Conservation (phyloP, 2,797 vertebrate genomes). For the Cacajao melanocephalus region DNA sequence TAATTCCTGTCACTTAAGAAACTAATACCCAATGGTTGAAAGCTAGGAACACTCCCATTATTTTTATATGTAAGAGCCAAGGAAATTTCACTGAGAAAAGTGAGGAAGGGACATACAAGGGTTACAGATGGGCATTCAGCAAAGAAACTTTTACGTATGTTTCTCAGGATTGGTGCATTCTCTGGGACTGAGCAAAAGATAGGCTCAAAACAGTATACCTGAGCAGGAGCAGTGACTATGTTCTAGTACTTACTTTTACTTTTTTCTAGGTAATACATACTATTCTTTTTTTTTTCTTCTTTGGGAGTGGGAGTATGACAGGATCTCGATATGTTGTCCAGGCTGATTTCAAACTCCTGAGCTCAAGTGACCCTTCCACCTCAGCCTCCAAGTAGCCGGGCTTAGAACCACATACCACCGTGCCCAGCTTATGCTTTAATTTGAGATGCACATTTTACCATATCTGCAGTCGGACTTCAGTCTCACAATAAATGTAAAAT, state of each 20-base stretch:
- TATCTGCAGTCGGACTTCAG: not conserved
- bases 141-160: not conserved
- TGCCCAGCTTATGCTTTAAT: not conserved
- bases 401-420: not conserved
- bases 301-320: not conserved
- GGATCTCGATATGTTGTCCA: not conserved
- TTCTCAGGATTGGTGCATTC: not conserved
- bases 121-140: not conserved
- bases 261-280: not conserved
- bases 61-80: not conserved
- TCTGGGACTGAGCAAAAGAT: not conserved
- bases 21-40: not conserved
- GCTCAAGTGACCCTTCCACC: not conserved
- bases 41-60: not conserved
- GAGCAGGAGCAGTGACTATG: not conserved
- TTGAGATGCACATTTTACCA: not conserved
- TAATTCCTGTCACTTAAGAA: constrained; percentile 5
- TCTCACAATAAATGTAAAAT: constrained; percentile 3
- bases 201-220: not conserved
- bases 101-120: not conserved
- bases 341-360: not conserved
- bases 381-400: not conserved
- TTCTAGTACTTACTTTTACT: not conserved
- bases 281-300: not conserved
- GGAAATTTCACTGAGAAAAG: not conserved